phyloP scores from a whole-genome alignment of 2,113 vertebrate genomes.

The Ammodytes dubius region DNA sequence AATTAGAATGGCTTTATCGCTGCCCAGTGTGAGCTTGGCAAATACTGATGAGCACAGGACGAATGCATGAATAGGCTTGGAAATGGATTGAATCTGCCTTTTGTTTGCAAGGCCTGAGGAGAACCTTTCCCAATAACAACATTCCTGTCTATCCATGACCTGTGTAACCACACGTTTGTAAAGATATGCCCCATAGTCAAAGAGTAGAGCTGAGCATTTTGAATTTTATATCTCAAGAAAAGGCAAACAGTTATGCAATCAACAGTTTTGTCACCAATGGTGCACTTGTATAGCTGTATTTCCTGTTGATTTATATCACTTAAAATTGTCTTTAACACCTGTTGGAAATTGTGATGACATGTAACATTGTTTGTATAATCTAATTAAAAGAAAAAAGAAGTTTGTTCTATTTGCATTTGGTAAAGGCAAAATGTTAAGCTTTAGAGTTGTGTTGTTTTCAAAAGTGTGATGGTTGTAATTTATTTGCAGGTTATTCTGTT shows the following conservation, averaged over 20 bases:
- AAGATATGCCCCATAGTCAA: conserved; percentile 69
- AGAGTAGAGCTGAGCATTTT: conserved; percentile 51
- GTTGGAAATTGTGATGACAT: conserved; percentile 62
- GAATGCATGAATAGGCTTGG: conserved; percentile 81
- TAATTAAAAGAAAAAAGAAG: conserved; percentile 31
- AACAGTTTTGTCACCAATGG: conserved; percentile 42
- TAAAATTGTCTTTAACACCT: conserved; percentile 59
- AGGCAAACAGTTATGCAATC: conserved; percentile 35
- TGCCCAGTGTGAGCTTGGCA: conserved; percentile 72
- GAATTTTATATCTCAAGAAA: conserved; percentile 40
- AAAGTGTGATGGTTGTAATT: conserved; percentile 77
- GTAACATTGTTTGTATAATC: conserved; percentile 70
- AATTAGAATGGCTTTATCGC: conserved; percentile 82
- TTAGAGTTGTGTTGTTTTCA: conserved; percentile 73
- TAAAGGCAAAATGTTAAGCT: conserved; percentile 67
- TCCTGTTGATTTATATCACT: conserved; percentile 64
- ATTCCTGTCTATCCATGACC: conserved; percentile 82
- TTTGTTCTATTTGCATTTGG: conserved; percentile 56
- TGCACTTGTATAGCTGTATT: conserved; percentile 73
- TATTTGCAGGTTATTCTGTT: conserved; percentile 70
- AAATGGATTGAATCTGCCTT: conserved; percentile 81
- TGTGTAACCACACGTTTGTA: conserved; percentile 75
- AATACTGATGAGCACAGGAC: conserved; percentile 79
- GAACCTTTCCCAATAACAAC: conserved; percentile 81
- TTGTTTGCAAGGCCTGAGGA: conserved; percentile 79